Conservation (phyloP, 2,888 invertebrate genomes). For the Campopleginae sp. region DNA sequence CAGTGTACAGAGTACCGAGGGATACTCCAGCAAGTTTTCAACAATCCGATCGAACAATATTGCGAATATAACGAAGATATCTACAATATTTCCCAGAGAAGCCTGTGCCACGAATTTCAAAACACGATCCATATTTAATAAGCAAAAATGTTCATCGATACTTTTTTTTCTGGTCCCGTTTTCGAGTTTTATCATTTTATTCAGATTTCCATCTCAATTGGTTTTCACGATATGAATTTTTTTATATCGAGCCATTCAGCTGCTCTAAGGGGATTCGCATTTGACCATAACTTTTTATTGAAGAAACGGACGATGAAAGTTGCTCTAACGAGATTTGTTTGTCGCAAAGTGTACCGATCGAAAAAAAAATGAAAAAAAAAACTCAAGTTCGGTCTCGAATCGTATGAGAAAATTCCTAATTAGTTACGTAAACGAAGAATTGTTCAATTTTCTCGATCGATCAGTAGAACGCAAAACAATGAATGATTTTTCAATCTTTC, state of each 20-base stretch:
- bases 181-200: background rate
- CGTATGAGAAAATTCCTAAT: background rate
- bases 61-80: background rate
- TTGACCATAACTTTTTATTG: constrained; percentile 19
- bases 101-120: background rate
- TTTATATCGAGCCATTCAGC: constrained; percentile 3
- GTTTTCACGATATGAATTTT: constrained; percentile 3
- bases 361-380: background rate
- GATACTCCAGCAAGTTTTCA: constrained; percentile 33
- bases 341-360: background rate
- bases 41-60: constrained; percentile 5
- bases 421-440: background rate
- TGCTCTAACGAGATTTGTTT: constrained; percentile 15
- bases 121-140: background rate
- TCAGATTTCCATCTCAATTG: background rate
- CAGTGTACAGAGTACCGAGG: constrained; percentile 15
- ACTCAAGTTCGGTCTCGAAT: background rate
- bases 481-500: background rate
- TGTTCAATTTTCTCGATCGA: background rate
- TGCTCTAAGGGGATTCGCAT: background rate
- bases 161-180: background rate
- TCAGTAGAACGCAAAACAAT: no score
- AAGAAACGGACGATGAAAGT: constrained; percentile 13
- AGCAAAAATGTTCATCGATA: background rate
- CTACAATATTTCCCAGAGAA: constrained; percentile 5